Evolutionary conservation across 1,140 invertebrate species (phyloP).

Genomic region (Drosophila pachea): DNA sequence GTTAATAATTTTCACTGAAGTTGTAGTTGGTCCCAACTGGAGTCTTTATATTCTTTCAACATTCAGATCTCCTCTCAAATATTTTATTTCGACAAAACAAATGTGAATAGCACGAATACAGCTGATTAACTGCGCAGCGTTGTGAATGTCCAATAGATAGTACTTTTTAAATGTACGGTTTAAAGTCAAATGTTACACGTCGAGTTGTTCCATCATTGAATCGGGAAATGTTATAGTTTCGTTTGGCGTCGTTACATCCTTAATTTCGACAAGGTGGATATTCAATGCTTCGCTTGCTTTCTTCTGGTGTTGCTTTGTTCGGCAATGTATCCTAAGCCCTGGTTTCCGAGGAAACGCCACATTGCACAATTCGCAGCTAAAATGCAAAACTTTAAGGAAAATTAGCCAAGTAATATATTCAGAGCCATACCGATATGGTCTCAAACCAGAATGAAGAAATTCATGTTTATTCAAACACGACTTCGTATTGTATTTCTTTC

Average conservation of each 20-base stretch:
- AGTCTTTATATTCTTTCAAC: background rate
- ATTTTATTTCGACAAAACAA: background rate
- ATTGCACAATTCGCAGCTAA: constrained; percentile 39
- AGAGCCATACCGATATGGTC: constrained; percentile 30
- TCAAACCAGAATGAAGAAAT: constrained; percentile 31
- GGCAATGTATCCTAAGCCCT: constrained; percentile 30
- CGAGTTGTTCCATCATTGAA: constrained; percentile 20
- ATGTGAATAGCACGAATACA: constrained; percentile 2
- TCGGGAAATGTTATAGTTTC: constrained; percentile 13
- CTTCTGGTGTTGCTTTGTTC: constrained; percentile 42
- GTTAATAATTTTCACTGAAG: too few species aligned
- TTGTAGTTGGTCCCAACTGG: too few species aligned
- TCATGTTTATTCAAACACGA: constrained; percentile 42
- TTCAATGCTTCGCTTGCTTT: constrained; percentile 24
- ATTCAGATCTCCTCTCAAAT: constrained; percentile 6
- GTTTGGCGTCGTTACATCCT: constrained; percentile 5
- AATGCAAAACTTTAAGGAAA: background rate
- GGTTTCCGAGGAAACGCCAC: constrained; percentile 38
- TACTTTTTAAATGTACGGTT: background rate
- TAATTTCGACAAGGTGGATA: constrained; percentile 4
- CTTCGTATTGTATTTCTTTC: constrained; percentile 35
- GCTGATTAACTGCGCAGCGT: background rate
- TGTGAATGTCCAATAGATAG: constrained; percentile 1
- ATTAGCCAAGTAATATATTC: background rate
- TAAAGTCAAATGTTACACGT: constrained; percentile 7